Conservation (phyloP, 2,797 vertebrate genomes). For the Caiman crocodilus region DNA sequence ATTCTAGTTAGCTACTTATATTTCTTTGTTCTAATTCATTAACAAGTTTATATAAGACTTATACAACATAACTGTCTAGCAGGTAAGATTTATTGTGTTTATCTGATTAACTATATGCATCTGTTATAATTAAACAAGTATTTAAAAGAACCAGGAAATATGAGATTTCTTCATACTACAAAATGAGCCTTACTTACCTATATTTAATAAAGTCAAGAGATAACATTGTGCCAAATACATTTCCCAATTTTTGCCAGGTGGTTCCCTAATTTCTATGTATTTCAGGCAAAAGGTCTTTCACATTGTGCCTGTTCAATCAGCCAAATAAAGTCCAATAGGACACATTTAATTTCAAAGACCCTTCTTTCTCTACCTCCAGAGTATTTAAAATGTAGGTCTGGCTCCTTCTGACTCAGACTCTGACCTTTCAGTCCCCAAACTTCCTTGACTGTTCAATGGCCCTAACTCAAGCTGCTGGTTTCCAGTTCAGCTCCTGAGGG, state of each 20-base stretch:
- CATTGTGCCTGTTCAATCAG: background rate
- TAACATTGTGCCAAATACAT: background rate
- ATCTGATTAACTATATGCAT: too few species aligned
- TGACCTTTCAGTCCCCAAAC: too few species aligned
- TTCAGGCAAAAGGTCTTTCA: background rate
- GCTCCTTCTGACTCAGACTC: too few species aligned
- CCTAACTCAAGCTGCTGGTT: too few species aligned
- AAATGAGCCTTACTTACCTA: background rate
- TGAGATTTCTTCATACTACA: background rate
- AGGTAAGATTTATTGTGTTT: background rate
- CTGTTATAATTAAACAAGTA: background rate
- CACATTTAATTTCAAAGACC: background rate
- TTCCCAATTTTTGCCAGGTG: background rate
- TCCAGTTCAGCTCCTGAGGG: too few species aligned
- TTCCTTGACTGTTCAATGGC: too few species aligned
- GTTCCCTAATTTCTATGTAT: background rate
- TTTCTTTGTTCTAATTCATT: constrained; percentile 1
- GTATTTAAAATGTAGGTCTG: background rate
- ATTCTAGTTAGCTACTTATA: background rate
- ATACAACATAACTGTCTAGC: background rate
- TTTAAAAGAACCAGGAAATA: background rate
- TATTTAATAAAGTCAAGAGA: background rate
- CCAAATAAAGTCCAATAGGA: constrained; percentile 6
- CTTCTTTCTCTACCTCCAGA: background rate
- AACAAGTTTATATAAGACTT: background rate